phyloP scores from a whole-genome alignment of 2,797 vertebrate species.

The Schizothorax lantsangensis region DNA sequence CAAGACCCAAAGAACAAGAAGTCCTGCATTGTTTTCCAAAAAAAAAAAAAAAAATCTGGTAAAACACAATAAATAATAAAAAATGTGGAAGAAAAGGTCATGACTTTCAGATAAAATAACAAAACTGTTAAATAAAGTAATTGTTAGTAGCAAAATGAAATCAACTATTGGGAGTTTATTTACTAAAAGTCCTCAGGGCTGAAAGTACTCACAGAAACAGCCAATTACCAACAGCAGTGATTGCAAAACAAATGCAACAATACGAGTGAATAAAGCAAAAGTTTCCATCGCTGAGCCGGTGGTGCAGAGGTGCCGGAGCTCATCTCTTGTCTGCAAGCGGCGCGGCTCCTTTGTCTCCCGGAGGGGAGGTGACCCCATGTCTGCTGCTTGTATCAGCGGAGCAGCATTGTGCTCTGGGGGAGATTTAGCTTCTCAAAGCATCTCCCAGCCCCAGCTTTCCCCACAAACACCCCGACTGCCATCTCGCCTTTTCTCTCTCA shows the following conservation, averaged over 20 bases:
- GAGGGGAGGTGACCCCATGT: constrained; percentile 84
- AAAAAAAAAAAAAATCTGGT: background rate
- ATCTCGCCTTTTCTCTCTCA: constrained; percentile 80
- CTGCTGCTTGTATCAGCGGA: constrained; percentile 82
- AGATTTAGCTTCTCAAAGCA: constrained; percentile 85
- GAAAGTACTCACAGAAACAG: background rate
- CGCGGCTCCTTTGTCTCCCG: constrained; percentile 74
- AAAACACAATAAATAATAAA: background rate
- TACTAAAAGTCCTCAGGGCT: background rate
- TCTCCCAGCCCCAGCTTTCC: constrained; percentile 79
- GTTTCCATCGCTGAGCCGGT: background rate
- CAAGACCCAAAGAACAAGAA: background rate
- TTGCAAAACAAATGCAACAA: constrained; percentile 27
- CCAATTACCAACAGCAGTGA: constrained; percentile 23
- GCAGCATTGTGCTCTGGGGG: constrained; percentile 80
- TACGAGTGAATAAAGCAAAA: constrained; percentile 1
- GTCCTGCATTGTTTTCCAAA: background rate
- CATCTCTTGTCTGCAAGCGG: constrained; percentile 31
- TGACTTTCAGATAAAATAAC: background rate
- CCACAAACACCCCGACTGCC: constrained; percentile 81
- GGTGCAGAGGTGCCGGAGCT: constrained; percentile 52
- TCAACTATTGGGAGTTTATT: background rate
- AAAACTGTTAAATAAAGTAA: background rate
- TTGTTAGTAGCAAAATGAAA: background rate
- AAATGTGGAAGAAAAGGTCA: background rate